Base-by-base conservation (phyloP, 2,797 vertebrate species). In the Mus spretus region DNA sequence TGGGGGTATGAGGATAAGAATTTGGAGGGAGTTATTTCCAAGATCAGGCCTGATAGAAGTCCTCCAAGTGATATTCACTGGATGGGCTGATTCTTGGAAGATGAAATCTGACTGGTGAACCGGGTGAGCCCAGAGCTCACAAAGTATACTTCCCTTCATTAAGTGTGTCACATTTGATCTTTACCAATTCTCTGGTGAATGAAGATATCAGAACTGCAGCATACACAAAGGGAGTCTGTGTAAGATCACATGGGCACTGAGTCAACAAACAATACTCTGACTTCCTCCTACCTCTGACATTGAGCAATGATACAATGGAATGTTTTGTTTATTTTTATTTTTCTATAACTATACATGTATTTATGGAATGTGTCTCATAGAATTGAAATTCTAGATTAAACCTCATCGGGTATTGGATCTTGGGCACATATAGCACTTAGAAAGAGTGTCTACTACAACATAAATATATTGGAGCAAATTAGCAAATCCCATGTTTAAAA, bases 401-500 rank as follows among this genome's bases (percentile, higher is more conserved):
- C 17, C 19, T 78, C 34, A 6, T 17, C 34, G 57, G 10, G 14
- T n/a, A 40, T 87, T 81, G 20, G 59, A 53, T 93, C 81, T 81
- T 47, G 80, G 61, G 6, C 47, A 89, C 2, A n/a, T 5, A 6
- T 19, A 37, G 57, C n/a, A 78, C 24, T 34, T 86, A 53, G 53
- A 24, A 95, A 86, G n/a, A 55, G 53, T 10, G 6, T 5, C 80
- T 75, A 34, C 10, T 17, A 17, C 20, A 28, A 50, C 65, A 24
- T 31, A 82, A 88, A 50, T 53, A 92, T 40, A 57, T 70, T 92
- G 61, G 1, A 91, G 55, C 74, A n/a, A 92, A 88, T 82, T 90
- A 95, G 78, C 89, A 94, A 92, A 79, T 75, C 6, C 9, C 10
- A 95, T 50, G 26, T 91, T 85, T 92, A 85, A 92, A 96, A 61